These are phyloP conservation scores for Campylorhamphus procurvoides DNA, from an alignment of 2,113 vertebrate genomes.

Conservation along the genomic window DNA sequence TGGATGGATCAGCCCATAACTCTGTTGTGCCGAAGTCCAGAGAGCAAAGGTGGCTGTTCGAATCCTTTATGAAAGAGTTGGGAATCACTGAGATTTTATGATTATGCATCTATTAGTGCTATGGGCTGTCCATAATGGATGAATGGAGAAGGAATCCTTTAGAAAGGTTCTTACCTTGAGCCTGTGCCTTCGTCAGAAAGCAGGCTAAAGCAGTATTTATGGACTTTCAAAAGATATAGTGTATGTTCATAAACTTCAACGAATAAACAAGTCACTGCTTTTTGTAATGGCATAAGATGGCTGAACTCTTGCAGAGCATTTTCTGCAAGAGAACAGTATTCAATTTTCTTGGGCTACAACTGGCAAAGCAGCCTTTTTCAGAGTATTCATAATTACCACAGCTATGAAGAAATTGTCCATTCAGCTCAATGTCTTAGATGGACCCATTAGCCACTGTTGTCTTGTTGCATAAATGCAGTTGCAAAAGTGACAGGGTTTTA, in stretches of 20 bases:
- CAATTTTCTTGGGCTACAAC: not conserved
- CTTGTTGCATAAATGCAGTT: conserved; percentile 69
- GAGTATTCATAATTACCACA: conserved; percentile 48
- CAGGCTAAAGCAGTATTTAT: not conserved
- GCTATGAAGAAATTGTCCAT: conserved; percentile 69
- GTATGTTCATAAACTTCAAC: not conserved
- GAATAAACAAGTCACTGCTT: conserved; percentile 14
- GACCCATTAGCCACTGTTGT: conserved; percentile 71
- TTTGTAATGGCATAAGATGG: not conserved
- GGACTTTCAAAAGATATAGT: not conserved
- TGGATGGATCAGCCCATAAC: not conserved
- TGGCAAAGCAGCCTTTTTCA: conserved; percentile 48
- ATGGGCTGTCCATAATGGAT: not conserved
- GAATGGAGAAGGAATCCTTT: not conserved
- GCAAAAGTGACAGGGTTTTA: conserved; percentile 67
- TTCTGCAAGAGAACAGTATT: conserved; percentile 5
- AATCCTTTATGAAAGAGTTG: not conserved
- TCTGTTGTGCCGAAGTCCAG: not conserved
- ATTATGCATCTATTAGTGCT: not conserved
- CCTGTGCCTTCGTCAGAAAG: not conserved
- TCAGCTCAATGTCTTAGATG: conserved; percentile 54
- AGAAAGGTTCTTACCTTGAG: not conserved
- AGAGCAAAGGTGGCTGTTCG: not conserved
- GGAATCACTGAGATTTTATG: not conserved
- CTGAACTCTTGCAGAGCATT: not conserved